Evolutionary conservation across 1,140 invertebrate species (phyloP).

Genomic region (Eulimnadia texana): DNA sequence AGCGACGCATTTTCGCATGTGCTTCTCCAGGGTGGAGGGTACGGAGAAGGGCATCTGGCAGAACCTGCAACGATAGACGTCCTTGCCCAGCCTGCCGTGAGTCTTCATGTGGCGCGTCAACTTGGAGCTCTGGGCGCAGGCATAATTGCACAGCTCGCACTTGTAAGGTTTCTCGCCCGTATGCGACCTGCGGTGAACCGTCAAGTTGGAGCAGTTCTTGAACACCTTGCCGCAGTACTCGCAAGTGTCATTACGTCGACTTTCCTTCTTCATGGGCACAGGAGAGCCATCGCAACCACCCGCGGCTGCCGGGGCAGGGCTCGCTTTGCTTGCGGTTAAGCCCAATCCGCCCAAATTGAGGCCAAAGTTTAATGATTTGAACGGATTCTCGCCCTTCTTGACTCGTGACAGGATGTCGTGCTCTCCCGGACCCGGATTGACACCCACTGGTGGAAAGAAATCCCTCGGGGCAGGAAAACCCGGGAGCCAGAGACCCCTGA

Average conservation of each 20-base stretch:
- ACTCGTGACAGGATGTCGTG: slow-evolving; percentile 34
- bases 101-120: slow-evolving; percentile 99
- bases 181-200: slow-evolving; percentile 88
- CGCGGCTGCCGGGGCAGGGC: slow-evolving; percentile 7
- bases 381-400: slow-evolving; percentile 17
- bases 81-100: slow-evolving; percentile 93
- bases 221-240: slow-evolving; percentile 97
- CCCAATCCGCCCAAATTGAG: slow-evolving; percentile 10
- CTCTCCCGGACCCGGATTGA: slow-evolving; percentile 20
- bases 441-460: slow-evolving; percentile 14
- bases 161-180: slow-evolving; percentile 99
- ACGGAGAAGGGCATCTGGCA: slow-evolving; percentile 99
- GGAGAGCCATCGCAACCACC: slow-evolving; percentile 6
- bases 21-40: slow-evolving; percentile 96
- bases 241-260: slow-evolving; percentile 84
- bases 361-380: slow-evolving; percentile 13
- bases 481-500: slow-evolving; percentile 40
- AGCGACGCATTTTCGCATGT: slow-evolving; percentile 99
- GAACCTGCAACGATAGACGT: slow-evolving; percentile 94
- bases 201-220: slow-evolving; percentile 96
- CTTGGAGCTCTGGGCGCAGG: slow-evolving; percentile 98
- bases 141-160: slow-evolving; percentile 95
- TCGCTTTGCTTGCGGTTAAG: slow-evolving; percentile 9
- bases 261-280: slow-evolving; percentile 49
- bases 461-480: slow-evolving; percentile 22